These are phyloP conservation scores for Colinus virginianus DNA, from an alignment of 2,113 vertebrate species.

Conservation along the genomic window DNA sequence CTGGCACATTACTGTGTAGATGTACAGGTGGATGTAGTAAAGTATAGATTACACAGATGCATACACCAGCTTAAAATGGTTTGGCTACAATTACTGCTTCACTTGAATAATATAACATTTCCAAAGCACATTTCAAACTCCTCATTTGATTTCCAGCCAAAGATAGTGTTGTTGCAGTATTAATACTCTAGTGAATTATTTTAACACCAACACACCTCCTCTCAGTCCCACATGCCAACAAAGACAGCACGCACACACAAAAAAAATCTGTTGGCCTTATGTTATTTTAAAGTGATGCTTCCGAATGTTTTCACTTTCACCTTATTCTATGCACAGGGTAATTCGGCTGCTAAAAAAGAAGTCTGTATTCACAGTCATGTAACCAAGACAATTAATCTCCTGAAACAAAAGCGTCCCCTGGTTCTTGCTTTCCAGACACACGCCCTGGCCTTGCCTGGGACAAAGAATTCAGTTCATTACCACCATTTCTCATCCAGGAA, in stretches of 20 bases:
- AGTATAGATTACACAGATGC: background rate
- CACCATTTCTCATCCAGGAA: background rate
- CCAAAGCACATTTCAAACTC: slow-evolving; percentile 20
- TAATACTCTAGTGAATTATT: slow-evolving; percentile 46
- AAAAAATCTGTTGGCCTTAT: background rate
- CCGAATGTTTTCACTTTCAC: background rate
- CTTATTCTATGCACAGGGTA: background rate
- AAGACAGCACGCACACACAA: background rate
- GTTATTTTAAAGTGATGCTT: slow-evolving; percentile 28
- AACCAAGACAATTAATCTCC: background rate
- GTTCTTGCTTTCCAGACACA: background rate
- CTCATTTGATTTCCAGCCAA: slow-evolving; percentile 25
- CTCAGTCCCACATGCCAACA: slow-evolving; percentile 10
- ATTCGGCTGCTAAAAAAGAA: background rate
- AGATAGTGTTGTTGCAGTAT: slow-evolving; percentile 21
- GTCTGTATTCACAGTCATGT: background rate
- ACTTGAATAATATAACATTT: slow-evolving; percentile 3
- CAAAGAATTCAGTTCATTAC: background rate
- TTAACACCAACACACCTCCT: slow-evolving; percentile 52
- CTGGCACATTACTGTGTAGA: background rate
- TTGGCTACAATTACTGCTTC: background rate
- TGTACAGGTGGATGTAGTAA: background rate
- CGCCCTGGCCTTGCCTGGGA: background rate
- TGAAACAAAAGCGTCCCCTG: background rate
- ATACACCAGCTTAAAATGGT: background rate